These are phyloP conservation scores for Chascanopsetta lugubris DNA, from an alignment of 2,113 vertebrate genomes.

Conservation along the genomic window DNA sequence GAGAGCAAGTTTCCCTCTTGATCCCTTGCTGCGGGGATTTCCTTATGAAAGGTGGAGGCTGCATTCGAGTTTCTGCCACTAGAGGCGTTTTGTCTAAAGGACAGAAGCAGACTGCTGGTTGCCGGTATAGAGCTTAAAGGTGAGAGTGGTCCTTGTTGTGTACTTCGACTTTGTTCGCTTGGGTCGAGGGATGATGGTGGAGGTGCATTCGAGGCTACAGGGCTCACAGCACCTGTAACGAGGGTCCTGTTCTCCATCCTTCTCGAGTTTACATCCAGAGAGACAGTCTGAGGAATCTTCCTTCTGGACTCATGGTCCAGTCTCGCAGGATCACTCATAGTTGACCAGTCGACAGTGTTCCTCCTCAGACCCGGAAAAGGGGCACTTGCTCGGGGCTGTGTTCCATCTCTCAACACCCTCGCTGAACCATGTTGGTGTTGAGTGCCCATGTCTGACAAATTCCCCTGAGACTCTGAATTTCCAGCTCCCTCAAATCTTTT, in stretches of 20 bases:
- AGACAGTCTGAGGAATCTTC: slow-evolving; percentile 48
- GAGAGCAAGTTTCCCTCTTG: slow-evolving; percentile 24
- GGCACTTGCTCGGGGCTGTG: slow-evolving; percentile 28
- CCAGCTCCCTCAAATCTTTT: slow-evolving; percentile 56
- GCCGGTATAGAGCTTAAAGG: slow-evolving; percentile 72
- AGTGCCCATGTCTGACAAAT: slow-evolving; percentile 33
- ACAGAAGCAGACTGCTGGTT: slow-evolving; percentile 79
- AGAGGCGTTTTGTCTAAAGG: slow-evolving; percentile 65
- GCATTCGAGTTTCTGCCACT: slow-evolving; percentile 36
- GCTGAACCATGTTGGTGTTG: slow-evolving; percentile 21
- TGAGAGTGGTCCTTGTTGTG: slow-evolving; percentile 51
- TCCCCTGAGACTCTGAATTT: slow-evolving; percentile 43
- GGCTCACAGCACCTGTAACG: slow-evolving; percentile 2
- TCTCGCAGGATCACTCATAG: slow-evolving; percentile 57
- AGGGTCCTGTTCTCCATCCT: slow-evolving; percentile 38
- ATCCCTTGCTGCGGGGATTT: slow-evolving; percentile 20
- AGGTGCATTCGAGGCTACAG: slow-evolving; percentile 3
- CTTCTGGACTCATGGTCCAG: slow-evolving; percentile 50
- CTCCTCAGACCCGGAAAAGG: slow-evolving; percentile 48
- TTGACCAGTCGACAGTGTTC: slow-evolving; percentile 62
- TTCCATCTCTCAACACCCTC: slow-evolving; percentile 23
- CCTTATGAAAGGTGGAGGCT: slow-evolving; percentile 27
- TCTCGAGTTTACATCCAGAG: slow-evolving; percentile 49
- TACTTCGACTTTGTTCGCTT: slow-evolving; percentile 50
- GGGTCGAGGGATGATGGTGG: slow-evolving; percentile 32